Evolutionary conservation across 2,888 invertebrate species (phyloP).

Genomic region (Orthosia gracilis): DNA sequence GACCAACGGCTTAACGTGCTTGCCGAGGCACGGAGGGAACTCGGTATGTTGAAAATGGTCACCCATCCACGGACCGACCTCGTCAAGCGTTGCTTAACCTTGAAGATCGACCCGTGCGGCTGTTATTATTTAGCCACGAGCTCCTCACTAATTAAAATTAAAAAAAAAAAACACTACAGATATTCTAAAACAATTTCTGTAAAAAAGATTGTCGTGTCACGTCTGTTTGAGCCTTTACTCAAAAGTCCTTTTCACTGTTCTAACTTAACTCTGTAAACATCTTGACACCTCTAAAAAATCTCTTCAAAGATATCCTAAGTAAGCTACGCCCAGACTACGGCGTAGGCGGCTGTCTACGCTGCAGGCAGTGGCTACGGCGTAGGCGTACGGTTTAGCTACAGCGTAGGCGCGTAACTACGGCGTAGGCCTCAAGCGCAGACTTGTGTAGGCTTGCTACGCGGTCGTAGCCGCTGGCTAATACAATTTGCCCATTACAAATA

Average conservation of each 20-base stretch:
- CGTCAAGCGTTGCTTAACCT: no score
- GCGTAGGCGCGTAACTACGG: not conserved
- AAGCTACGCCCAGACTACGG: not conserved
- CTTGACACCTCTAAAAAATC: not conserved
- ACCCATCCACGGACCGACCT: no score
- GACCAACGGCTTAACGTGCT: no score
- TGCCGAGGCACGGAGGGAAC: no score
- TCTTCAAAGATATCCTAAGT: not conserved
- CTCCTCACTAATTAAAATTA: no score
- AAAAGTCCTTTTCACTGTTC: not conserved
- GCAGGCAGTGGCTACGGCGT: slow-evolving; percentile 12
- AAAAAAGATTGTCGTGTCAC: not conserved
- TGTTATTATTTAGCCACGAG: no score
- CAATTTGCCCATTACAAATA: not conserved
- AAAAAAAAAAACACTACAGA: no score
- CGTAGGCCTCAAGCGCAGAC: slow-evolving; percentile 3
- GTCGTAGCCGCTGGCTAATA: slow-evolving; percentile 5
- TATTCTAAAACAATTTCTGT: no score
- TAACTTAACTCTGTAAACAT: not conserved
- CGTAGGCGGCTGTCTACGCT: not conserved
- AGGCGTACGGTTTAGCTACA: not conserved
- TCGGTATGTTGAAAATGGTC: no score
- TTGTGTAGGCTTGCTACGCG: slow-evolving; percentile 29
- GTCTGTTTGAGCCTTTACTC: not conserved
- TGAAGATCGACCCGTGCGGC: no score